These are phyloP conservation scores for Spheniscus mendiculus DNA, from an alignment of 2,113 vertebrate species.

Conservation along the genomic window DNA sequence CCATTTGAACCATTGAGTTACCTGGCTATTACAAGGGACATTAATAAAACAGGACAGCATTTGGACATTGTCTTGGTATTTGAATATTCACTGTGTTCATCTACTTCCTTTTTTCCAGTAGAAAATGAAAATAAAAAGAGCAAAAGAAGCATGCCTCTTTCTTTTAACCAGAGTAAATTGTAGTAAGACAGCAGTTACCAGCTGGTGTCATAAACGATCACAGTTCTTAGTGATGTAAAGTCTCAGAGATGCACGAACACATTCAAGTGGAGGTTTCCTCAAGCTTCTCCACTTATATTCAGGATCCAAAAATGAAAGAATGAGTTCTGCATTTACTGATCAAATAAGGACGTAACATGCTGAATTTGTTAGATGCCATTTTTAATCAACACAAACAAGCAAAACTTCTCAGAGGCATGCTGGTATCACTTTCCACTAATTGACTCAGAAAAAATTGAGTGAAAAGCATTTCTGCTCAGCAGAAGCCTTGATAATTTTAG, in stretches of 20 bases:
- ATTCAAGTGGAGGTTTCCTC: neutral
- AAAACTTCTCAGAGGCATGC: neutral
- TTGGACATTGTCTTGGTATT: neutral
- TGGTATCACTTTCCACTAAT: neutral
- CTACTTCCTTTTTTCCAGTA: neutral
- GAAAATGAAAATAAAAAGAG: neutral
- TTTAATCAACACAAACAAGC: neutral
- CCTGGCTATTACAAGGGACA: neutral
- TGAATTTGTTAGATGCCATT: neutral
- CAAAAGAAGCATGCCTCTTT: neutral
- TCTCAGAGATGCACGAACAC: neutral
- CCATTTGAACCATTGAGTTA: neutral
- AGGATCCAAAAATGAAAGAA: neutral
- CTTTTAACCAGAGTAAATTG: neutral
- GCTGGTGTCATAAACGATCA: neutral
- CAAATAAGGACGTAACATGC: neutral
- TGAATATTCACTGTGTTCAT: neutral
- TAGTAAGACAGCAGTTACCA: neutral
- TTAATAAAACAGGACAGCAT: neutral
- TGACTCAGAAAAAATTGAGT: neutral
- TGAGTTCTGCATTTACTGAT: neutral
- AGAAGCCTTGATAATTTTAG: neutral
- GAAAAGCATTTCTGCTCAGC: neutral
- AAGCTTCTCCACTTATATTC: neutral
- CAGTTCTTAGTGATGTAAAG: neutral